A percentile compares a stretch with the other conserved stretches of the same genome.
Conservation (phyloP, 2,113 vertebrate genomes). For the Helogale parvula region DNA sequence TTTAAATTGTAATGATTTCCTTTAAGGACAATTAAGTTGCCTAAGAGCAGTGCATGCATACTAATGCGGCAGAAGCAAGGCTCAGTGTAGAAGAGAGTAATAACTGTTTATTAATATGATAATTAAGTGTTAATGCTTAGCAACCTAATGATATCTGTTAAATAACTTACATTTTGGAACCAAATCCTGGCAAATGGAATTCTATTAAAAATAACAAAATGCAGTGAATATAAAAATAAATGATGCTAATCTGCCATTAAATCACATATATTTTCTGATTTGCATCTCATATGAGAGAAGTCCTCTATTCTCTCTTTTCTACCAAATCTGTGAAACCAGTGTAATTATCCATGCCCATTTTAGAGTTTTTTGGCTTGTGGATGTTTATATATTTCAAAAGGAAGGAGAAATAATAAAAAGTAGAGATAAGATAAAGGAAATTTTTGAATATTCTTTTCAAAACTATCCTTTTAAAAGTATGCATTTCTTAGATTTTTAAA, state of each 20-base stretch:
- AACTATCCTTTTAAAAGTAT: conserved; percentile 10
- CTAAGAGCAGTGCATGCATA: conserved; percentile 86
- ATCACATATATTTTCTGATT: conserved; percentile 74
- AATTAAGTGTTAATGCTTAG: conserved; percentile 89
- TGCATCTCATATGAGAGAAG: conserved; percentile 67
- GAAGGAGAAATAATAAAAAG: conserved; percentile 11
- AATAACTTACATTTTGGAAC: conserved; percentile 85
- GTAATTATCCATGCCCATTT: conserved; percentile 60
- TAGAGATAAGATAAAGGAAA: neutral
- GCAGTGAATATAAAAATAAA: conserved; percentile 81
- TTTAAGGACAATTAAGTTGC: conserved; percentile 89
- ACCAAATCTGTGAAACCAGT: conserved; percentile 13
- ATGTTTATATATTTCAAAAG: conserved; percentile 2
- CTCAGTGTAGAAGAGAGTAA: conserved; percentile 83
- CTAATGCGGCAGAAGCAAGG: conserved; percentile 81
- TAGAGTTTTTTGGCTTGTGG: conserved; percentile 6
- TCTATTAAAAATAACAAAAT: conserved; percentile 85
- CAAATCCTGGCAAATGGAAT: conserved; percentile 80
- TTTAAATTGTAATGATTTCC: conserved; percentile 91
- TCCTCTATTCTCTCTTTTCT: conserved; percentile 54
- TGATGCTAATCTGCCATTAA: conserved; percentile 78
- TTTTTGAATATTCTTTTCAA: conserved; percentile 17
- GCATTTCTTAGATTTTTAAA: conserved; percentile 26
- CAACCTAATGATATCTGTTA: conserved; percentile 87
- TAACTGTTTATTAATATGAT: conserved; percentile 90